Evolutionary conservation across 2,888 invertebrate species (phyloP).

Genomic region (Epirrhoe alternata): DNA sequence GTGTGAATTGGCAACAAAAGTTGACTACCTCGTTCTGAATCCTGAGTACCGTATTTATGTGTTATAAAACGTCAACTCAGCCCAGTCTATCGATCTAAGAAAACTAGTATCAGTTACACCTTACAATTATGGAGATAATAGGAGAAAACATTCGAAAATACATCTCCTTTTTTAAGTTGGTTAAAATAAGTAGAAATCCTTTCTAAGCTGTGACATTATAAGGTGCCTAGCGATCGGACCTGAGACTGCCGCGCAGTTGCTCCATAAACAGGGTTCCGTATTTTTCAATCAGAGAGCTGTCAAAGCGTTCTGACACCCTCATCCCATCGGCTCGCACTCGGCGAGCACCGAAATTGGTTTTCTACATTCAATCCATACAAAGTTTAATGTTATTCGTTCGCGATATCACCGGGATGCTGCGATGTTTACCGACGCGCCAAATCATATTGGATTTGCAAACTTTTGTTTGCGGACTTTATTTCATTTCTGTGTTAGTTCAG

Average conservation of each 20-base stretch:
- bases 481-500: constrained; percentile 83
- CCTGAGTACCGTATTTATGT: neutral
- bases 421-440: constrained; percentile 85
- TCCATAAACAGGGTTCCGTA: constrained; percentile 86
- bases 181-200: neutral
- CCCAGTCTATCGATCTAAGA: neutral
- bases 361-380: constrained; percentile 86
- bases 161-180: no score
- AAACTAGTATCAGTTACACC: neutral
- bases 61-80: neutral
- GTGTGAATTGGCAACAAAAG: neutral
- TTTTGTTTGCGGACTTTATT: constrained; percentile 85
- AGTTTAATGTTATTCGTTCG: constrained; percentile 86
- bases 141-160: neutral
- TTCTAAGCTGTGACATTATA: neutral
- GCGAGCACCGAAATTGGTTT: constrained; percentile 86
- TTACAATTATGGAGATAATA: neutral
- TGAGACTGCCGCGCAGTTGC: constrained; percentile 68
- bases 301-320: constrained; percentile 87
- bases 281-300: constrained; percentile 88
- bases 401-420: constrained; percentile 85
- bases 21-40: neutral
- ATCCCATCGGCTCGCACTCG: constrained; percentile 85
- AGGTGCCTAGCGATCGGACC: constrained; percentile 38
- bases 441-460: constrained; percentile 86